A percentile compares a stretch with the other conserved stretches of the same genome.
phyloP scores from a whole-genome alignment of 2,797 vertebrate genomes.

The Enteromius afrohamiltoni region DNA sequence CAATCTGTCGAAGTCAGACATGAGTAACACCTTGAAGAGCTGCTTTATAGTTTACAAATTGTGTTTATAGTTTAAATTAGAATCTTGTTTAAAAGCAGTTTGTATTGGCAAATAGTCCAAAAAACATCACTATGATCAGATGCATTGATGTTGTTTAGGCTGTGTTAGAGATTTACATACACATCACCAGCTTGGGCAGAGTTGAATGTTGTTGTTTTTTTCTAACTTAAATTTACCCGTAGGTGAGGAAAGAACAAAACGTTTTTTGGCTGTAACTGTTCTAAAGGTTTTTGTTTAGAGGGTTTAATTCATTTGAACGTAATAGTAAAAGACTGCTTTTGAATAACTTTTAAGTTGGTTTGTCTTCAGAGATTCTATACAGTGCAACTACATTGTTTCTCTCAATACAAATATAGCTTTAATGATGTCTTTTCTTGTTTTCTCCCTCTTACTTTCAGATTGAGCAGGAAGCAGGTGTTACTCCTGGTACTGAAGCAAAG shows the following conservation, averaged over 20 bases:
- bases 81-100: no score
- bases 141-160: neutral
- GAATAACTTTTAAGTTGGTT: neutral
- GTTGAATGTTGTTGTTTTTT: neutral
- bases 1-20: neutral
- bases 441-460: slow-evolving; percentile 43
- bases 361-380: neutral
- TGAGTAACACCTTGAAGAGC: neutral
- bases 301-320: neutral
- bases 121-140: neutral
- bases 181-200: no score
- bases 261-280: neutral
- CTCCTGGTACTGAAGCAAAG: slow-evolving; percentile 42
- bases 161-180: neutral
- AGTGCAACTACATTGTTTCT: neutral
- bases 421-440: neutral
- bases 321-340: neutral
- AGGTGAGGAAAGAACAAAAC: neutral
- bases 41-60: neutral
- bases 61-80: neutral
- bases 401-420: neutral
- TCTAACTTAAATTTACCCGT: neutral
- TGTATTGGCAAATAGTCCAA: neutral
- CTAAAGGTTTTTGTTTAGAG: neutral
- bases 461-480: slow-evolving; percentile 40